Base-by-base conservation (phyloP, 2,888 invertebrate genomes). In the Napeogenes inachia region DNA sequence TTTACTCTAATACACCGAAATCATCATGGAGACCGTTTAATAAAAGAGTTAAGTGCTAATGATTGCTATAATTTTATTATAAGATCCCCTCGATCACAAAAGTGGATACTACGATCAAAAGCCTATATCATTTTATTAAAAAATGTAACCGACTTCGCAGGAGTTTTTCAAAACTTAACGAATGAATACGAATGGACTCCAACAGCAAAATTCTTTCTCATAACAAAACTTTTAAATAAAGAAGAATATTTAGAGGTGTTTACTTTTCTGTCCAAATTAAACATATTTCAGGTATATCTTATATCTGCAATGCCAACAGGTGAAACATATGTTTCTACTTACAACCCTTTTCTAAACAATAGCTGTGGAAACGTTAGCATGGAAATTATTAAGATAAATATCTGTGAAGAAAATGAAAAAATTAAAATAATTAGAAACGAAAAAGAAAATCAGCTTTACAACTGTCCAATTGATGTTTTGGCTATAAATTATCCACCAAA, bases 131-230 rank as follows among this genome's bases (percentile, higher is more conserved):
- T 84, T 42, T 68, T 70, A 13, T 70, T 71, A 5, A 63, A 74
- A 64, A 63, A 80, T 63, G 46, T 70, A 13, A 8, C 46, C 2
- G 71, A 75, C 45, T 68, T 83, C n/a, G 55, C 61, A 45, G 38
- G 45, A 56, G 75, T 73, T 30, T 66, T 84, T 53, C 33, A 65
- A 4, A 64, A 69, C 13, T 54, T 84, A 42, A 68, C 71, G 30
- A 73, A 68, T 33, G 80, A 84, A 62, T 21, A 42, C 62, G 56
- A 55, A 35, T 84, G 82, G 82, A 79, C 80, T 61, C 79, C 84
- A 12, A 74, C 70, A 68, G 81, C 77, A 5, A 73, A 72, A 62
- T 77, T 77, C 63, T 73, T 83, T 38, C 35, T 57, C 10, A 60
- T 71, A 47, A 13, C 80, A 33, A 54, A 55, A 3, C 10, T 71